Evolutionary conservation across 2,797 vertebrate genomes (phyloP), one percentile per base, ranked within the genome.

Genomic region (Hippoglossus hippoglossus): DNA sequence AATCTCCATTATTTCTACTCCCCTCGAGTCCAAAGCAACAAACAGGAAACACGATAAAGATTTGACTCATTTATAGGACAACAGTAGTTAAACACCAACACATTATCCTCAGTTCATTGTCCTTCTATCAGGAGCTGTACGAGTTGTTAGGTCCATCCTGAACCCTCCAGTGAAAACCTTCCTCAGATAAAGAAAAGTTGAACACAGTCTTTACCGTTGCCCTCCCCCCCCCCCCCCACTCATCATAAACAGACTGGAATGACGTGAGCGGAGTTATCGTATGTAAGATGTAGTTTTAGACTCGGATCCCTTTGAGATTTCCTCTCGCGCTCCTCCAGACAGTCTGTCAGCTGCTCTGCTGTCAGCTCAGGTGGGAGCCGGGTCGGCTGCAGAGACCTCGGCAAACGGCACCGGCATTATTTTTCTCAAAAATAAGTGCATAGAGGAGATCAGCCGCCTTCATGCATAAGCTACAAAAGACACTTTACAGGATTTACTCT

Each of bases 311-410:
- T 2, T 7, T 69, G 74, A 78, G 64, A 65, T 39, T 63, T 63
- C 55, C 16, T 64, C 34, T 36, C 66, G 59, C 53, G 50, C 62
- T 69, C 54, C 55, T 61, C 1, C 1, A 55, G 80, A 52, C 47
- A 49, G 31, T 62, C 50, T 77, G 81, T 82, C 81, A 82, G 84
- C 34, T 77, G 64, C 64, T 73, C 31, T 36, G 67, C 67, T 70
- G 57, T 81, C 79, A 72, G 63, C 67, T 61, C 78, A 81, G 70
- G 49, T 39, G 55, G 49, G 59, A 75, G 34, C 62, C 26, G 15
- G 24, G 11, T 73, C 57, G 49, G 22, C 72, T 77, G 60, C 64
- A 68, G 52, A 79, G 59, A 60, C 24, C 54, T 59, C 50, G 16
- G 47, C 66, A 36, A 47, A 47, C 71, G 21, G 52, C 51, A 68